Conservation (phyloP, 1,140 invertebrate genomes). For the Tachypleus tridentatus region DNA sequence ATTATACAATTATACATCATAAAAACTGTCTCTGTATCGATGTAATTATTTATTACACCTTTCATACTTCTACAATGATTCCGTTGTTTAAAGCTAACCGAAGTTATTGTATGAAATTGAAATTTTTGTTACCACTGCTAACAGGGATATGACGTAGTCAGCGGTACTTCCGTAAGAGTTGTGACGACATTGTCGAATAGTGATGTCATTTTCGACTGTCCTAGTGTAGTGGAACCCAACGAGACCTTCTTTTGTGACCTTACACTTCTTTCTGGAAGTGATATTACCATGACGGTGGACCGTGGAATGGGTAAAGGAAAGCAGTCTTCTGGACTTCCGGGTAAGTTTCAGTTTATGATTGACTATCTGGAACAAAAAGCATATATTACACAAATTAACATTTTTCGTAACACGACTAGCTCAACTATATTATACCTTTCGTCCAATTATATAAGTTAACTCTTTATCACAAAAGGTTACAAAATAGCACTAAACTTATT, state of each 20-base stretch:
- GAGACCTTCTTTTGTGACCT: constrained; percentile 21
- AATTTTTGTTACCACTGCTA: not conserved
- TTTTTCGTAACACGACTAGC: too few species aligned
- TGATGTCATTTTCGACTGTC: constrained; percentile 20
- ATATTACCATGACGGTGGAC: constrained; percentile 20
- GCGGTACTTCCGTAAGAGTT: constrained; percentile 18
- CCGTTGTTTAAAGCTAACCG: too few species aligned
- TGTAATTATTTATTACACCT: not conserved
- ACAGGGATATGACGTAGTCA: constrained; percentile 15
- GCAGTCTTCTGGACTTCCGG: constrained; percentile 18
- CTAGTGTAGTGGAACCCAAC: constrained; percentile 23
- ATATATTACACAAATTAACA: not conserved
- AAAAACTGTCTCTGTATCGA: too few species aligned
- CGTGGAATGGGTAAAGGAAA: constrained; percentile 19
- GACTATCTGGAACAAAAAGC: not conserved
- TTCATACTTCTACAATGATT: not conserved
- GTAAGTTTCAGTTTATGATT: constrained; percentile 6
- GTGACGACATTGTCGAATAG: constrained; percentile 16
- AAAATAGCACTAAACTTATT: not conserved
- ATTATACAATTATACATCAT: too few species aligned
- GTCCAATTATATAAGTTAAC: not conserved
- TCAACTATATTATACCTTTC: not conserved
- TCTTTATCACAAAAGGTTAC: not conserved
- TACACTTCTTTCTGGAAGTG: constrained; percentile 15
- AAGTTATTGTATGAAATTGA: too few species aligned